A percentile compares a stretch with the other conserved stretches of the same genome.
These are phyloP conservation scores for Phaethornis superciliosus DNA, from an alignment of 2,113 vertebrate species.

Conservation along the genomic window DNA sequence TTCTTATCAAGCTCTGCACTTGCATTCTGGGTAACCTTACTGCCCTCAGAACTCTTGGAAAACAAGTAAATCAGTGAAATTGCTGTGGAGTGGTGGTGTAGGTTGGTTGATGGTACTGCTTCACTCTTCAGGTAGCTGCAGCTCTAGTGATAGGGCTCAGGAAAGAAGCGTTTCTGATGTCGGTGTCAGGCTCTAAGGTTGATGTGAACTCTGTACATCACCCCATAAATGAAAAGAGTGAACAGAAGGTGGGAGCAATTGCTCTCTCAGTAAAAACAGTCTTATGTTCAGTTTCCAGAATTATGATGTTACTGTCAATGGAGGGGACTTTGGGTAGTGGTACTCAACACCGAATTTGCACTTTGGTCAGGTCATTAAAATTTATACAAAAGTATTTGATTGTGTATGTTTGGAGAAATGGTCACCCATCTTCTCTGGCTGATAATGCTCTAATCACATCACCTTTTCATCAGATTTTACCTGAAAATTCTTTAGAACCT, in stretches of 20 bases:
- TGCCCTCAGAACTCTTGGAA: conserved; percentile 10
- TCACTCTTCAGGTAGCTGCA: conserved; percentile 17
- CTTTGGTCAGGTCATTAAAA: not conserved
- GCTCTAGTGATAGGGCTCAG: not conserved
- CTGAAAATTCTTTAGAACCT: not conserved
- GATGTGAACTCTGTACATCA: not conserved
- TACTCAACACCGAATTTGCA: not conserved
- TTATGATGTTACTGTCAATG: not conserved
- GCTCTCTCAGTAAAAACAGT: not conserved
- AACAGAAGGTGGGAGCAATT: not conserved
- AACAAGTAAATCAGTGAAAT: conserved; percentile 48
- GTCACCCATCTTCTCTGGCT: not conserved
- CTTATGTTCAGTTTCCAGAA: not conserved
- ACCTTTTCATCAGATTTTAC: not conserved
- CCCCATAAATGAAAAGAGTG: not conserved
- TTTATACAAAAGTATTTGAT: not conserved
- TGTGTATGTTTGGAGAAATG: not conserved
- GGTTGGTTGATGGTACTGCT: not conserved
- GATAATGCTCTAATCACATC: not conserved
- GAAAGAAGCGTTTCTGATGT: not conserved
- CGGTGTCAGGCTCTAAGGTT: not conserved
- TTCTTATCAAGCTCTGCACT: not conserved
- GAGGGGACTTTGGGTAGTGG: not conserved
- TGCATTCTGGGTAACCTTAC: not conserved
- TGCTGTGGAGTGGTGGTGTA: not conserved